These are phyloP conservation scores for Perithous albicinctus DNA, from an alignment of 2,888 invertebrate genomes.

Conservation along the genomic window DNA sequence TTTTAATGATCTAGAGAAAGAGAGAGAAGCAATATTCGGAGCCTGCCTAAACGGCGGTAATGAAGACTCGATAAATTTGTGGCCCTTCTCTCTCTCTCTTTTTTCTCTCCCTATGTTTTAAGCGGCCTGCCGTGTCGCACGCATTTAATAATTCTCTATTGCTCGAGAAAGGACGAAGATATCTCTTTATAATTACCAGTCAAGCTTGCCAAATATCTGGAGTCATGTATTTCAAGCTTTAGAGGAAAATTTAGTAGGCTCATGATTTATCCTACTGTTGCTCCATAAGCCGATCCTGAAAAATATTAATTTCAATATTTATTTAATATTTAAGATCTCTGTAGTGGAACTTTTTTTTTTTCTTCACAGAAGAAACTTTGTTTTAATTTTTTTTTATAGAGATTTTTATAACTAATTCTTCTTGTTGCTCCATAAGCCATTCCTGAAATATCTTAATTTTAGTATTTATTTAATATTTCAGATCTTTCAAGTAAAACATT, in stretches of 20 bases:
- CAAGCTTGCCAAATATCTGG: constrained; percentile 52
- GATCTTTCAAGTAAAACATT: background rate
- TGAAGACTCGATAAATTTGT: constrained; percentile 80
- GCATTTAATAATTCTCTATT: constrained; percentile 76
- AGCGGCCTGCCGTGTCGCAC: constrained; percentile 66
- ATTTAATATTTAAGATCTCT: background rate
- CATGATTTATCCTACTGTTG: background rate
- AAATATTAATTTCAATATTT: background rate
- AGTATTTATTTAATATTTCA: too few species aligned
- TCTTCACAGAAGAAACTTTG: too few species aligned
- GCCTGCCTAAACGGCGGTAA: constrained; percentile 79
- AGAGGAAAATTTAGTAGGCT: background rate
- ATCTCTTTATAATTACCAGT: constrained; percentile 47
- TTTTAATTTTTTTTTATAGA: too few species aligned
- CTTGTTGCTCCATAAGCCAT: too few species aligned
- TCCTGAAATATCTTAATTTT: background rate
- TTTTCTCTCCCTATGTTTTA: too few species aligned
- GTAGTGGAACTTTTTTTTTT: too few species aligned
- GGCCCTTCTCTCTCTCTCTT: constrained; percentile 68
- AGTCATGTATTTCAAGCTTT: constrained; percentile 8
- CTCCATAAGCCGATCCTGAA: background rate
- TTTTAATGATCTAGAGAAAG: constrained; percentile 76
- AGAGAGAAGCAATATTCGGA: constrained; percentile 61
- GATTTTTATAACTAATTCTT: too few species aligned
- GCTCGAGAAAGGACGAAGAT: constrained; percentile 41